Conservation (phyloP, 2,113 vertebrate genomes). For the Apus apus region DNA sequence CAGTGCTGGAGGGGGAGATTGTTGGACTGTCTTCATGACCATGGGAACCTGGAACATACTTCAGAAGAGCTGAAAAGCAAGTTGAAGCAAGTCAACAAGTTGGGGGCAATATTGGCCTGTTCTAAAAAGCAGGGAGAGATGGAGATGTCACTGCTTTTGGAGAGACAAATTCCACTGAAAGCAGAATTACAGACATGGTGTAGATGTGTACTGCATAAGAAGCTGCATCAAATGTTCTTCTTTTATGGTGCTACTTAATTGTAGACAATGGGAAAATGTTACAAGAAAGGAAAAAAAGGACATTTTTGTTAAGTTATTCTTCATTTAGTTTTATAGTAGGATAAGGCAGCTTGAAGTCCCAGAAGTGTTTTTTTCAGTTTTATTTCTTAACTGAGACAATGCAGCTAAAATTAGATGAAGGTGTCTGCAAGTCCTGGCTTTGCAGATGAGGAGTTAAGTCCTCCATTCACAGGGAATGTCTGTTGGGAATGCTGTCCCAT, state of each 20-base stretch:
- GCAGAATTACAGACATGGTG: background rate
- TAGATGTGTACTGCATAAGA: background rate
- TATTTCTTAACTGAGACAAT: background rate
- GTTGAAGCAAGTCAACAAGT: background rate
- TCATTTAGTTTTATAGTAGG: background rate
- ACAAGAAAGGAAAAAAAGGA: background rate
- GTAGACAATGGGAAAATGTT: background rate
- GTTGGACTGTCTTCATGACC: background rate
- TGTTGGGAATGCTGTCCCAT: background rate
- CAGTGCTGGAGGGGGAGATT: background rate
- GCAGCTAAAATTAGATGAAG: background rate
- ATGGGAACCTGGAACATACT: background rate
- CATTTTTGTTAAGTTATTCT: background rate
- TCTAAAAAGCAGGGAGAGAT: background rate
- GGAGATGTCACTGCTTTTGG: background rate
- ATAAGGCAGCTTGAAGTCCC: background rate
- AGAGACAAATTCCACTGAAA: background rate
- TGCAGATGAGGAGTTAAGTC: background rate
- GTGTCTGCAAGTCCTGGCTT: background rate
- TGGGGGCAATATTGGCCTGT: background rate
- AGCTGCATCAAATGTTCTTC: background rate
- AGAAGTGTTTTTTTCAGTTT: background rate
- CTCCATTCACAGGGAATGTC: background rate
- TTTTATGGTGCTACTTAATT: background rate
- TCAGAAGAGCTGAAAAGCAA: conserved; percentile 21